Evolutionary conservation across 2,797 vertebrate genomes (phyloP).

Genomic region (Hippocampus kuda): DNA sequence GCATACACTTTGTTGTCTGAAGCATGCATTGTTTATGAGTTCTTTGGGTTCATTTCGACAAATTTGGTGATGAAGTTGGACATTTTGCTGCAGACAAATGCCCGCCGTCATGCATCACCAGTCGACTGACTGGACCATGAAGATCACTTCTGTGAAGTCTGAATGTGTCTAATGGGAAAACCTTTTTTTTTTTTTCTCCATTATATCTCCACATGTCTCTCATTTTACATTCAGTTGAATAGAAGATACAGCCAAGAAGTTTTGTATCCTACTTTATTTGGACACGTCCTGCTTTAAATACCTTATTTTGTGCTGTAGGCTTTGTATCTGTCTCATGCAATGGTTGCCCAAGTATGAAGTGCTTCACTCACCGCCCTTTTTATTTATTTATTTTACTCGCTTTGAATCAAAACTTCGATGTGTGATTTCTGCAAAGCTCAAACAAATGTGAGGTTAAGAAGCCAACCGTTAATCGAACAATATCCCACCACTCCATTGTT

Average conservation of each 20-base stretch:
- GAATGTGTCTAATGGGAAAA: not conserved
- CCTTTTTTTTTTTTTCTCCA: not conserved
- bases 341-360: not conserved
- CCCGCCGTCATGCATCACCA: not conserved
- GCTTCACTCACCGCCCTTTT: not conserved
- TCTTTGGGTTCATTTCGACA: not conserved
- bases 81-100: not conserved
- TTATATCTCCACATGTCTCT: not conserved
- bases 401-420: not conserved
- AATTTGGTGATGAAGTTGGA: not conserved
- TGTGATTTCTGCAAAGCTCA: not conserved
- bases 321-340: not conserved
- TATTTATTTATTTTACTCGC: not conserved
- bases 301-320: not conserved
- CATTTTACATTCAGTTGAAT: not conserved
- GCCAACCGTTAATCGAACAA: not conserved
- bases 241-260: not conserved
- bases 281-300: not conserved
- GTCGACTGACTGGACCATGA: not conserved
- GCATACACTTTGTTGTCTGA: too few relatives aligned
- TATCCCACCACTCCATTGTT: too few relatives aligned
- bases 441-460: not conserved
- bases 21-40: not conserved
- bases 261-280: not conserved
- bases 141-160: too few relatives aligned